phyloP scores from a whole-genome alignment of 2,797 vertebrate genomes.

The Malacoctenus gilli region DNA sequence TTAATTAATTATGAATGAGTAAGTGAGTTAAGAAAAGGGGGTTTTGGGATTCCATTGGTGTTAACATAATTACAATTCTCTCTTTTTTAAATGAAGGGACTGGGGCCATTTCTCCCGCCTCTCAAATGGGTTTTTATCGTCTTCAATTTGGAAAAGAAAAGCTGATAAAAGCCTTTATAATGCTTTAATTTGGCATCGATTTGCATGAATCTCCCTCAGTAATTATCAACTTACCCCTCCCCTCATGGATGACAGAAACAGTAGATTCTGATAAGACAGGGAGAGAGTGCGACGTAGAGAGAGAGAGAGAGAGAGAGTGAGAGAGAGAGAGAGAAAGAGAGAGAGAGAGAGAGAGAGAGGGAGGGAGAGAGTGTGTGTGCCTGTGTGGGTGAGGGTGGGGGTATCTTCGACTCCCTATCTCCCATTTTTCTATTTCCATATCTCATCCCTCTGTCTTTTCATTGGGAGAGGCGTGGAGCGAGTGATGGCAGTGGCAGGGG shows the following conservation, averaged over 20 bases:
- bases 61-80: constrained; percentile 83
- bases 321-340: constrained; percentile 28
- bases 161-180: constrained; percentile 85
- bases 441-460: constrained; percentile 81
- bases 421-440: constrained; percentile 83
- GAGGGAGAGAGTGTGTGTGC: constrained; percentile 20
- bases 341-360: constrained; percentile 24
- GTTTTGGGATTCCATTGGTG: constrained; percentile 75
- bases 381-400: constrained; percentile 35
- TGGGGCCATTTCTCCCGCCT: constrained; percentile 69
- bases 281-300: constrained; percentile 19
- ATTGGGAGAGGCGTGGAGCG: constrained; percentile 72
- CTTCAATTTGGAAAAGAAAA: constrained; percentile 84
- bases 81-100: constrained; percentile 72
- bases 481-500: constrained; percentile 70
- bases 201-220: constrained; percentile 81
- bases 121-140: constrained; percentile 82
- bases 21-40: constrained; percentile 79
- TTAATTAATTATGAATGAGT: constrained; percentile 88
- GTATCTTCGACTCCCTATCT: constrained; percentile 74
- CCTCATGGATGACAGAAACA: constrained; percentile 73
- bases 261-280: constrained; percentile 77
- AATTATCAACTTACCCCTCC: constrained; percentile 79
- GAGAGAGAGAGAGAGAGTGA: constrained; percentile 24
- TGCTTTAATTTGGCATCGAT: constrained; percentile 85